Evolutionary conservation across 2,888 invertebrate genomes (phyloP).

Genomic region (Cremastinae sp.): DNA sequence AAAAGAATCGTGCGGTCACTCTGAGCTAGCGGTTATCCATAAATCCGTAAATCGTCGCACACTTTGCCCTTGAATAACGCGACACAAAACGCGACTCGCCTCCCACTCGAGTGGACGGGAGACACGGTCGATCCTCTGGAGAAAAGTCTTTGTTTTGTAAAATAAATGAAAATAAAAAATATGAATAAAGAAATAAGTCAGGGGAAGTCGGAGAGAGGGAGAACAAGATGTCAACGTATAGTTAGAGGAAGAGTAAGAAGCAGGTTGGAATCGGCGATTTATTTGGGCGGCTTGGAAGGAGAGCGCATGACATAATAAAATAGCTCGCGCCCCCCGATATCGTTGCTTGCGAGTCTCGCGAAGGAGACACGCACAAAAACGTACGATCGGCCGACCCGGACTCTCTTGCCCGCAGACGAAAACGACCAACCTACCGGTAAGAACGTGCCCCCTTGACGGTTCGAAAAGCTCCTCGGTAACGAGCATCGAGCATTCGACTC

Average conservation of each 20-base stretch:
- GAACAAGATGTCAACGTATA: background rate
- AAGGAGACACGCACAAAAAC: constrained; percentile 23
- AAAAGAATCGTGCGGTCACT: no score
- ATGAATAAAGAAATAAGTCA: no score
- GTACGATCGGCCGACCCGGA: constrained; percentile 25
- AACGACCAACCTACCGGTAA: constrained; percentile 47
- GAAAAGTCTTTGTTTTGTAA: no score
- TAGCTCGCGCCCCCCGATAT: constrained; percentile 41
- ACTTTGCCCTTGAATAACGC: no score
- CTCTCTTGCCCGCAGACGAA: constrained; percentile 55
- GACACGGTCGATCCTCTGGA: no score
- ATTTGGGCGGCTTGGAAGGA: background rate
- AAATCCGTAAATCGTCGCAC: no score
- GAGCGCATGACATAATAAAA: constrained; percentile 53
- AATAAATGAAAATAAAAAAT: no score
- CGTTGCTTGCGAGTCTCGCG: constrained; percentile 11
- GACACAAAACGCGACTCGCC: no score
- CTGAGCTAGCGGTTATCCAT: no score
- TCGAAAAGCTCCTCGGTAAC: no score
- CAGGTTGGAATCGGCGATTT: constrained; percentile 36
- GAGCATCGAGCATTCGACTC: constrained; percentile 3
- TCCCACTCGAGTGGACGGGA: no score
- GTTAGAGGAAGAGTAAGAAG: constrained; percentile 2
- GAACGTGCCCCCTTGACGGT: constrained; percentile 34
- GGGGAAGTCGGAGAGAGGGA: background rate